Percentiles rank a stretch among this genome's conserved stretches.
phyloP scores from a whole-genome alignment of 2,888 invertebrate species.

The Drosophila paracracens region DNA sequence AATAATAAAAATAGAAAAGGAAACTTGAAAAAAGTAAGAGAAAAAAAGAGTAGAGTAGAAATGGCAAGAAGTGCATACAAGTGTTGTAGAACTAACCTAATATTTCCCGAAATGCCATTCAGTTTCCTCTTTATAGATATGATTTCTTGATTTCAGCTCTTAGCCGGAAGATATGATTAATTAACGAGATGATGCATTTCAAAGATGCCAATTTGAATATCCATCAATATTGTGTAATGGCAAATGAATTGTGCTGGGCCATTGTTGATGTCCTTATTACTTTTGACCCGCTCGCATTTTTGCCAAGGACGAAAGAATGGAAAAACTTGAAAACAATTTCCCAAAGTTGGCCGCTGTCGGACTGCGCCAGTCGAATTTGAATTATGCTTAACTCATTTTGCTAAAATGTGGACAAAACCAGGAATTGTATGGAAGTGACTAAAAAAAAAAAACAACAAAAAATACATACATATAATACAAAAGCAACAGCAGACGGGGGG shows the following conservation, averaged over 20 bases:
- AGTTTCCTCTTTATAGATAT: background rate
- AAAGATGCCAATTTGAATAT: conserved; percentile 29
- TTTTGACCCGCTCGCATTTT: conserved; percentile 25
- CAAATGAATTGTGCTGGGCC: conserved; percentile 40
- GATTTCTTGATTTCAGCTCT: background rate
- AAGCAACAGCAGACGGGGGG: conserved; percentile 5
- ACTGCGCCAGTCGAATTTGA: conserved; percentile 38
- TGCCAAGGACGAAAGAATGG: conserved; percentile 4
- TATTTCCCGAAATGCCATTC: background rate
- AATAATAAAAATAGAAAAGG: too few relatives aligned
- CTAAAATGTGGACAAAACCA: conserved; percentile 48
- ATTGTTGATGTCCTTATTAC: conserved; percentile 41
- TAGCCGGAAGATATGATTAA: background rate
- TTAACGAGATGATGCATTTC: background rate
- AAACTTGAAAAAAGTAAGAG: background rate
- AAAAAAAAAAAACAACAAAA: conserved; percentile 30
- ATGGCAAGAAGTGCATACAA: background rate
- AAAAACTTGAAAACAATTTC: conserved; percentile 62
- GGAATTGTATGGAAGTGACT: conserved; percentile 31
- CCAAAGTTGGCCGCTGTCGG: conserved; percentile 35
- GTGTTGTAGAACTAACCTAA: background rate
- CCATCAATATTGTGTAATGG: conserved; percentile 50
- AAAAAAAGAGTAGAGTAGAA: too few relatives aligned
- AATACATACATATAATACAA: conserved; percentile 26
- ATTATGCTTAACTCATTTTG: conserved; percentile 68